phyloP scores from a whole-genome alignment of 2,113 vertebrate species.

The Alethe diademata region DNA sequence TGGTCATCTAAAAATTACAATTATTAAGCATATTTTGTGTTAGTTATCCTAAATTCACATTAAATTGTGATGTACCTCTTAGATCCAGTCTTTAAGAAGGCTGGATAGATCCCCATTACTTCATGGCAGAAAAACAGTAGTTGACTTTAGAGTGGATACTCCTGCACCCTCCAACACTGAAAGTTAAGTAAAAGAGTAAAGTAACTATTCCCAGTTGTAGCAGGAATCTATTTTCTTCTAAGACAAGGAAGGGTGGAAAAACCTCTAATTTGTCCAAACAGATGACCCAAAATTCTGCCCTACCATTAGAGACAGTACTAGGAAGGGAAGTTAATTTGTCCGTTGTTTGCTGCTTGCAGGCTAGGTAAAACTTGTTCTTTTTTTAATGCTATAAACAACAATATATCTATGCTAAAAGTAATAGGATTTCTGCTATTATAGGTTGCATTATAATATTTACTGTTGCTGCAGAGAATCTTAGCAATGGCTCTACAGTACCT shows the following conservation, averaged over 20 bases:
- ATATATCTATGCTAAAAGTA: background rate
- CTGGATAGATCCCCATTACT: background rate
- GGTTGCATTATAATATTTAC: background rate
- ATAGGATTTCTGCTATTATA: background rate
- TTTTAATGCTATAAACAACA: background rate
- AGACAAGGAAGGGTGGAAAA: background rate
- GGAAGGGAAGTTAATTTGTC: background rate
- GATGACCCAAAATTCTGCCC: background rate
- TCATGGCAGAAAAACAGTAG: background rate
- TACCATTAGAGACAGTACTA: background rate
- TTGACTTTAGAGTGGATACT: background rate
- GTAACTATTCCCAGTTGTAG: background rate
- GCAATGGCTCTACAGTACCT: background rate
- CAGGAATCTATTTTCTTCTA: background rate
- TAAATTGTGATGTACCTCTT: background rate
- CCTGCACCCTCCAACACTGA: background rate
- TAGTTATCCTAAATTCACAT: background rate
- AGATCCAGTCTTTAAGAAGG: background rate
- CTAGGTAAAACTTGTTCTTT: background rate
- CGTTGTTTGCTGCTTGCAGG: background rate
- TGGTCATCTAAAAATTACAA: background rate
- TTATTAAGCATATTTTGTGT: background rate
- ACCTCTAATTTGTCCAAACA: background rate
- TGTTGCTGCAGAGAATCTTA: background rate
- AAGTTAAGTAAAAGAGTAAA: background rate